phyloP scores from a whole-genome alignment of 2,797 vertebrate species.

The Ctenosaura bakeri region DNA sequence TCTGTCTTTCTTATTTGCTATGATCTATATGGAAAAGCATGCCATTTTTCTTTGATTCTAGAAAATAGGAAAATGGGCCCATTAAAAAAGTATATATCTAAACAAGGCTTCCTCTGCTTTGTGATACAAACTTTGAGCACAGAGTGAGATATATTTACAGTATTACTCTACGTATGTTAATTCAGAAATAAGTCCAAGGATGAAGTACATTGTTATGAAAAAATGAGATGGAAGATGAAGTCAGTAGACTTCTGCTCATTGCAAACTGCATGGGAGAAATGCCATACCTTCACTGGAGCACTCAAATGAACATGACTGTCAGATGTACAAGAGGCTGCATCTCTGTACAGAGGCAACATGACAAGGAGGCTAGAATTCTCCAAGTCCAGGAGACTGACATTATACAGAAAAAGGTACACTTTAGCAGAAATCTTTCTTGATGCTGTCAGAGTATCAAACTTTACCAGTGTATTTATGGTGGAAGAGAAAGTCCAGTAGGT shows the following conservation, averaged over 20 bases:
- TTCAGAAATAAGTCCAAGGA: background rate
- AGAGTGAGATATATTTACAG: background rate
- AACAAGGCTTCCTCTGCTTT: background rate
- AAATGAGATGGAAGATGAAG: background rate
- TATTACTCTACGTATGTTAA: background rate
- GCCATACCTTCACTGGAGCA: too few species aligned
- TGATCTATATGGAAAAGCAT: constrained; percentile 4
- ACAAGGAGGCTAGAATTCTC: too few species aligned
- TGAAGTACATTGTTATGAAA: background rate
- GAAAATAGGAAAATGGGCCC: background rate
- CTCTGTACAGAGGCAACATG: too few species aligned
- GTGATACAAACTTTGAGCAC: background rate
- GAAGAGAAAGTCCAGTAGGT: too few species aligned
- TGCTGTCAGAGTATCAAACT: too few species aligned
- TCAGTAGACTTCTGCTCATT: background rate
- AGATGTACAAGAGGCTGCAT: too few species aligned
- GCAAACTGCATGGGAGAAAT: too few species aligned
- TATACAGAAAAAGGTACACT: too few species aligned
- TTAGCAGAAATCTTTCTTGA: too few species aligned
- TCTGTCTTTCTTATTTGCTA: constrained; percentile 7
- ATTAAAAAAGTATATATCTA: constrained; percentile 3
- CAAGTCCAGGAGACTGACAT: too few species aligned
- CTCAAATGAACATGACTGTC: too few species aligned
- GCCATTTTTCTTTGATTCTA: constrained; percentile 10
- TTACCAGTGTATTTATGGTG: too few species aligned